Percentiles rank a stretch among this genome's conserved stretches.
Evolutionary conservation across 2,888 invertebrate species (phyloP).

Genomic region (Yponomeuta malinellus): DNA sequence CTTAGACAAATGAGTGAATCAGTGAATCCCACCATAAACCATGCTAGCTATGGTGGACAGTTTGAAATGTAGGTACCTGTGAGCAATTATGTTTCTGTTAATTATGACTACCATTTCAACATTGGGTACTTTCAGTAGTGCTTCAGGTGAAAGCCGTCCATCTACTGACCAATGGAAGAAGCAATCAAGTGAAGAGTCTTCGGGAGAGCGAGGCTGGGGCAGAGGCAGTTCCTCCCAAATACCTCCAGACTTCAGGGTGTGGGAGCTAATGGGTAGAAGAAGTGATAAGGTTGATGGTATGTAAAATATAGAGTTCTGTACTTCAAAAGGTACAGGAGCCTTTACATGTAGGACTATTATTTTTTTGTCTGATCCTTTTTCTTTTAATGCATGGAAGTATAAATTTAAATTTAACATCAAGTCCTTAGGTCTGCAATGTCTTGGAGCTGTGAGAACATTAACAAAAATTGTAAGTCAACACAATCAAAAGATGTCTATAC

Average conservation of each 20-base stretch:
- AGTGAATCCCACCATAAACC: constrained; percentile 39
- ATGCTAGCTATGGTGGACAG: constrained; percentile 48
- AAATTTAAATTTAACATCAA: too few relatives aligned
- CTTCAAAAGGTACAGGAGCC: background rate
- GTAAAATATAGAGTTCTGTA: constrained; percentile 13
- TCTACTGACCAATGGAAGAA: constrained; percentile 10
- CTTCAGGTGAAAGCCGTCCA: constrained; percentile 3
- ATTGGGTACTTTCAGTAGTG: background rate
- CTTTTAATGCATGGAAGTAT: too few relatives aligned
- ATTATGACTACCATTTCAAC: too few relatives aligned
- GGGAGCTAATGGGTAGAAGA: constrained; percentile 41
- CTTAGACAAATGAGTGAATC: constrained; percentile 52
- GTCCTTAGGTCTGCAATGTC: too few relatives aligned
- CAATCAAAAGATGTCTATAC: too few relatives aligned
- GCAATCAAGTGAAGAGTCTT: background rate
- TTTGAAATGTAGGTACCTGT: constrained; percentile 49
- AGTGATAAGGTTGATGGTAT: constrained; percentile 33
- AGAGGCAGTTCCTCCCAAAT: constrained; percentile 23
- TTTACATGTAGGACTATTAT: background rate
- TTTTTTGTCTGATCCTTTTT: background rate
- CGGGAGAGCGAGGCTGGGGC: background rate
- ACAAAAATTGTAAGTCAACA: too few relatives aligned
- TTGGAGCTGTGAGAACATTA: too few relatives aligned
- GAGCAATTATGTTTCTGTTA: too few relatives aligned
- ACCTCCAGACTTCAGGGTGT: constrained; percentile 46